Percentiles rank a stretch among this genome's conserved stretches.
Conservation (phyloP, 1,140 invertebrate genomes). For the Dolichoris vasculosae region DNA sequence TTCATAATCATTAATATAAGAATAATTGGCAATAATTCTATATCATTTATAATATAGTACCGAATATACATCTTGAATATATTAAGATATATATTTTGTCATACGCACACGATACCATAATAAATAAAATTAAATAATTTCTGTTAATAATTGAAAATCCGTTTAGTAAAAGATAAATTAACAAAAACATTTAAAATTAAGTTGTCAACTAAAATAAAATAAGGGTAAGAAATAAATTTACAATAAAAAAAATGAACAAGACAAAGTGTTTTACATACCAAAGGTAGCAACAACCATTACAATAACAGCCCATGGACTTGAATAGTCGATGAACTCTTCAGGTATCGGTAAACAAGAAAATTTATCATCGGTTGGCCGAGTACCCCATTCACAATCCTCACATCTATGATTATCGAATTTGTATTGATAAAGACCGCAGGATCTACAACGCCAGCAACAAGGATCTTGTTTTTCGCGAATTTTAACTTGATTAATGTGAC, state of each 20-base stretch:
- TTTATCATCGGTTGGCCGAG: constrained; percentile 67
- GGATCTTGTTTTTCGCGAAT: constrained; percentile 73
- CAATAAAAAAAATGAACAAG: constrained; percentile 3
- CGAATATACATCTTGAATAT: too few relatives aligned
- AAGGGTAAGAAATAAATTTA: too few relatives aligned
- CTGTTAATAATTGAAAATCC: too few relatives aligned
- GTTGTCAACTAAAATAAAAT: too few relatives aligned
- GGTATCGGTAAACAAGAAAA: constrained; percentile 73
- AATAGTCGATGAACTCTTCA: constrained; percentile 76
- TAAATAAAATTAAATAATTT: too few relatives aligned
- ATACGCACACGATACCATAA: too few relatives aligned
- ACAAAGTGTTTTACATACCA: constrained; percentile 47
- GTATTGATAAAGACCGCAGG: constrained; percentile 79
- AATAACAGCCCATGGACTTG: constrained; percentile 76
- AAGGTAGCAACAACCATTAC: constrained; percentile 72
- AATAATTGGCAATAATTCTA: too few relatives aligned
- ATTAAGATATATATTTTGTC: too few relatives aligned
- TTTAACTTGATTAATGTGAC: constrained; percentile 72
- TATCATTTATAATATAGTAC: too few relatives aligned
- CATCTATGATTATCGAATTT: constrained; percentile 79
- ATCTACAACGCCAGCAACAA: constrained; percentile 79
- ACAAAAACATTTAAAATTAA: too few relatives aligned
- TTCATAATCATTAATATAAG: too few relatives aligned
- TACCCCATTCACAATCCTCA: constrained; percentile 76
- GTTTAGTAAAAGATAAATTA: too few relatives aligned